Evolutionary conservation across 1,140 invertebrate species (phyloP).

Genomic region (Pogonomyrmex californicus): DNA sequence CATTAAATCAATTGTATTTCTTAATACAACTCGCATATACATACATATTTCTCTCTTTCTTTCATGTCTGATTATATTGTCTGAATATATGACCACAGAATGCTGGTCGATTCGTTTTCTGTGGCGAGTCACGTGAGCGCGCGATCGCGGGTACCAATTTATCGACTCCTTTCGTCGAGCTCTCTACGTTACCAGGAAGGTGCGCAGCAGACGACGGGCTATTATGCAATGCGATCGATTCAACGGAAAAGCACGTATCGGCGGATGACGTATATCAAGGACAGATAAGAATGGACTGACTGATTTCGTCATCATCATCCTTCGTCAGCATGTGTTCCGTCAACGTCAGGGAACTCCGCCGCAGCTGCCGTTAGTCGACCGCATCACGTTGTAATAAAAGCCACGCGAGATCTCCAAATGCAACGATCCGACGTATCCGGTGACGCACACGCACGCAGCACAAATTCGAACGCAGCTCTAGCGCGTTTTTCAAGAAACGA

Average conservation of each 20-base stretch:
- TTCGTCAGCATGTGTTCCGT: constrained; percentile 72
- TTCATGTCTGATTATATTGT: not conserved
- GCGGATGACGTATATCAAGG: constrained; percentile 76
- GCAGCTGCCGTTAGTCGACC: not conserved
- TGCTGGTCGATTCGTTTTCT: not conserved
- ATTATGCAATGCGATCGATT: constrained; percentile 21
- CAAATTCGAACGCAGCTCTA: not conserved
- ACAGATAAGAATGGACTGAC: constrained; percentile 84
- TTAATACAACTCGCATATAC: not conserved
- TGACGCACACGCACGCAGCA: not conserved
- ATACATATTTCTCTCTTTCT: no score
- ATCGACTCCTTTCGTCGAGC: not conserved
- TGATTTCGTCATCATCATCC: constrained; percentile 80
- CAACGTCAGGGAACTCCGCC: not conserved
- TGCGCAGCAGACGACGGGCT: not conserved
- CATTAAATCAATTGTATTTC: constrained; percentile 37
- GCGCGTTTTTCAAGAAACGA: not conserved
- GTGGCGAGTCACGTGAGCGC: not conserved
- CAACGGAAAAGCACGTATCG: constrained; percentile 36
- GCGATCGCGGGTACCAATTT: not conserved
- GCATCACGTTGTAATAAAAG: not conserved
- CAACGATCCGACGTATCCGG: constrained; percentile 3
- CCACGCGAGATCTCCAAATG: constrained; percentile 63
- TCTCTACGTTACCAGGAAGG: constrained; percentile 15
- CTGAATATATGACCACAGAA: constrained; percentile 32